These are phyloP conservation scores for Tylochromis polylepis DNA, from an alignment of 2,113 vertebrate genomes.

Conservation along the genomic window DNA sequence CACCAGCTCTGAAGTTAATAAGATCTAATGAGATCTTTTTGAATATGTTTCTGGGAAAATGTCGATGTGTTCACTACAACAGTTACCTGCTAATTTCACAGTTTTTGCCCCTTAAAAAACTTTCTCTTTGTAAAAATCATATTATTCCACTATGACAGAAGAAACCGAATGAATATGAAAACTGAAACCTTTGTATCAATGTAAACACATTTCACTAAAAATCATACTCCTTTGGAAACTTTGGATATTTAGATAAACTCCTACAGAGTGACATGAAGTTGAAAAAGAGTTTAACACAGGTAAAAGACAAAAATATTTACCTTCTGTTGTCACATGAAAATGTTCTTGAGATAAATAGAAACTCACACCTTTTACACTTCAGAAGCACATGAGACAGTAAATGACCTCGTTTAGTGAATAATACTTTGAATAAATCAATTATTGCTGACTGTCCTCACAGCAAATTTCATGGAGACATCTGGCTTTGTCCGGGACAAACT, in stretches of 20 bases:
- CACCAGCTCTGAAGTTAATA: neutral
- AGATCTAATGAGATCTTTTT: neutral
- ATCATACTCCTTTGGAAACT: neutral
- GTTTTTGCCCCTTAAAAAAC: neutral
- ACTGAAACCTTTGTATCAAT: neutral
- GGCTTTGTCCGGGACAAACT: slow-evolving; percentile 1
- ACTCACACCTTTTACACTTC: neutral
- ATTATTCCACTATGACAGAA: neutral
- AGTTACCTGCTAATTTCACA: accelerated
- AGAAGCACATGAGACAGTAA: neutral
- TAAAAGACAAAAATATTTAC: neutral
- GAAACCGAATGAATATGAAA: accelerated
- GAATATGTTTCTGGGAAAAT: neutral
- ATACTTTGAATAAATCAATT: neutral
- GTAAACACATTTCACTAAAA: neutral
- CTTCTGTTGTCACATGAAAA: accelerated
- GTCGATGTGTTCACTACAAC: accelerated
- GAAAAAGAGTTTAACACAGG: accelerated
- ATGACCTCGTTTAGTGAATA: neutral
- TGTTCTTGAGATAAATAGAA: neutral
- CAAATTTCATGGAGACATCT: neutral
- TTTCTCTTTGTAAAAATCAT: neutral
- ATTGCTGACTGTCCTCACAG: neutral
- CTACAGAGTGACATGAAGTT: neutral
- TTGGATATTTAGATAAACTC: neutral